Evolutionary conservation across 2,113 vertebrate species (phyloP).

Genomic region (Cyrtonyx montezumae): DNA sequence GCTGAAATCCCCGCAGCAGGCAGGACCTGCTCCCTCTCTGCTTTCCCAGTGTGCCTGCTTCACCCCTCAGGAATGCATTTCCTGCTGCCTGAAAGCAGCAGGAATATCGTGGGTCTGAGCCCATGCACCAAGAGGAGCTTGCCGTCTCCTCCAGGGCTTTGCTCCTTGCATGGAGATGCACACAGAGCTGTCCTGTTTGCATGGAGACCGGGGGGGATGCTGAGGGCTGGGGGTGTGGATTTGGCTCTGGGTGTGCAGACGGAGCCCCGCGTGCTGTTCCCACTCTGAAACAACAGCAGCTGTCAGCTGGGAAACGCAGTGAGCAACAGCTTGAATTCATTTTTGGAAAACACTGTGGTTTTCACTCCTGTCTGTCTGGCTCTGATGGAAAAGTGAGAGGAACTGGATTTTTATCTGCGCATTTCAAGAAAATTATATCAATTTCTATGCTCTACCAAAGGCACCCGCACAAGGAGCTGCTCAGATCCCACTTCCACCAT

Average conservation of each 20-base stretch:
- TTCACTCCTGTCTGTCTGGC: background rate
- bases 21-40: background rate
- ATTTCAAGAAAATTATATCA: background rate
- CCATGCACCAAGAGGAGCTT: rapidly evolving
- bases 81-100: background rate
- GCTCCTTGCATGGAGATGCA: background rate
- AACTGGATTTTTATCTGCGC: background rate
- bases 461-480: background rate
- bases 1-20: background rate
- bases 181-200: background rate
- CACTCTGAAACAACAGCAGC: background rate
- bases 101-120: background rate
- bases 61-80: background rate
- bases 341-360: background rate
- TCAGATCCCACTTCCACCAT: background rate
- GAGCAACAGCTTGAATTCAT: background rate
- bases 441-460: background rate
- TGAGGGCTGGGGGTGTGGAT: background rate
- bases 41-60: background rate
- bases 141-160: background rate
- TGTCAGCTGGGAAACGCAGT: background rate
- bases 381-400: background rate
- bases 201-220: background rate
- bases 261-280: background rate
- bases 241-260: rapidly evolving